A percentile compares a stretch with the other conserved stretches of the same genome.
Evolutionary conservation across 2,888 invertebrate species (phyloP).

Genomic region (Lasius fuliginosus): DNA sequence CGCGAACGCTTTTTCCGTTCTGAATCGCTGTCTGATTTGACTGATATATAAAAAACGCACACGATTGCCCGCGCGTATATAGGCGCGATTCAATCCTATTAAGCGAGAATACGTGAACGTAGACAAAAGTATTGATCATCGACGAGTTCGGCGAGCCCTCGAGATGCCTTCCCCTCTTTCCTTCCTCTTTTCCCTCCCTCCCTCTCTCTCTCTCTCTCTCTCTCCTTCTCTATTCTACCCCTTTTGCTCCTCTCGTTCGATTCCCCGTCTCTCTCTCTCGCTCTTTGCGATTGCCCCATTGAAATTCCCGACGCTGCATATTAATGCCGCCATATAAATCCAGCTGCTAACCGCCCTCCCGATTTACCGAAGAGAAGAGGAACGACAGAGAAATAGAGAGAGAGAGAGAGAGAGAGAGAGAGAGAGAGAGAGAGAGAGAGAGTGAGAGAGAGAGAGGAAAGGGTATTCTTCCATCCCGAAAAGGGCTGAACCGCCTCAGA

Average conservation of each 20-base stretch:
- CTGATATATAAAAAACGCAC: constrained; percentile 37
- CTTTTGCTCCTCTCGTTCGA: constrained; percentile 11
- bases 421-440: background rate
- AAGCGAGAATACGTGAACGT: constrained; percentile 53
- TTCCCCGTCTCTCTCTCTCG: background rate
- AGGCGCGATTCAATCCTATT: constrained; percentile 62
- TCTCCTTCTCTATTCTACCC: background rate
- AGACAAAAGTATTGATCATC: constrained; percentile 74
- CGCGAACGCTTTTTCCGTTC: constrained; percentile 36
- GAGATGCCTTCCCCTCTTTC: constrained; percentile 28
- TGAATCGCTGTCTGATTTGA: constrained; percentile 48
- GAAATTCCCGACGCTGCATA: constrained; percentile 66
- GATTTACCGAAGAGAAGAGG: constrained; percentile 41
- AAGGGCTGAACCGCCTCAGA: constrained; percentile 18
- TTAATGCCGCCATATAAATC: constrained; percentile 68
- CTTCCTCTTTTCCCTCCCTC: background rate
- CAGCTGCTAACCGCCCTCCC: constrained; percentile 65
- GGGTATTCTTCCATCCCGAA: constrained; percentile 19
- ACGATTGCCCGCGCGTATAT: constrained; percentile 18
- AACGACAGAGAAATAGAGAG: background rate
- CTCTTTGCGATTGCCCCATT: constrained; percentile 59
- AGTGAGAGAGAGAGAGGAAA: background rate
- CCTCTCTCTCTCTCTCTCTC: background rate
- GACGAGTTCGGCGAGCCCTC: constrained; percentile 63
- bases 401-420: background rate